Base-by-base conservation (phyloP, 2,113 vertebrate species). In the Porphyrio hochstetteri region DNA sequence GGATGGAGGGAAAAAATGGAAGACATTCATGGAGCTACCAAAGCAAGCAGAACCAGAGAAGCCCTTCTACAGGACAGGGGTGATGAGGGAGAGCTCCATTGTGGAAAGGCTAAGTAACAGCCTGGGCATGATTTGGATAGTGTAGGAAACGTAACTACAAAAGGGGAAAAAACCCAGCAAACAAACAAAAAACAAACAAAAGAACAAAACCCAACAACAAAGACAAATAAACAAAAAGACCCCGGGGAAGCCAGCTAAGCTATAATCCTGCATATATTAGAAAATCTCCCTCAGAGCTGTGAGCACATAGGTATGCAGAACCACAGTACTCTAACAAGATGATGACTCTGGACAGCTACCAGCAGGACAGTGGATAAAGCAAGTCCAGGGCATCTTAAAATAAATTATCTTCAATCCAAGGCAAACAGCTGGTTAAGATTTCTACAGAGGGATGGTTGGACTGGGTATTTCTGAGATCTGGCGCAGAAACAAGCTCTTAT, bases 321-420 rank as follows among this genome's bases (percentile, higher is more conserved):
- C 53, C 55, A 77, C n/a, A 57, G 13, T 3, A 28, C 2, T 28
- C 3, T 36, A 94, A 70, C 8, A 64, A 38, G 20, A 56, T 71
- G 61, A 88, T 25, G 7, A 68, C 33, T 79, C n/a, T 9, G 31
- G 5, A 82, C 24, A 69, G 36, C 31, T 79, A 64, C n/a, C 10
- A 64, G 57, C 1, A 61, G 6, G 13, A 40, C 0, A 76, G 44
- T 0, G 0, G n/a, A 23, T 21, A 89, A 13, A 75, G 25, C 23
- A 85, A 59, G 23, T 40, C 36, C 10, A 50, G 29, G 40, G 68
- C 4, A 4, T 17, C 11, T 55, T 80, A 1, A 70, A 88, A 40
- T 40, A 48, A 75, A 19, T 24, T 60, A 64, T 36, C 67, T 87
- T 91, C 40, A 68, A 5, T 14, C 27, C 40, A 28, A 82, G 63